Evolutionary conservation across 2,797 vertebrate species (phyloP).

Genomic region (Orientallactaga sibirica): DNA sequence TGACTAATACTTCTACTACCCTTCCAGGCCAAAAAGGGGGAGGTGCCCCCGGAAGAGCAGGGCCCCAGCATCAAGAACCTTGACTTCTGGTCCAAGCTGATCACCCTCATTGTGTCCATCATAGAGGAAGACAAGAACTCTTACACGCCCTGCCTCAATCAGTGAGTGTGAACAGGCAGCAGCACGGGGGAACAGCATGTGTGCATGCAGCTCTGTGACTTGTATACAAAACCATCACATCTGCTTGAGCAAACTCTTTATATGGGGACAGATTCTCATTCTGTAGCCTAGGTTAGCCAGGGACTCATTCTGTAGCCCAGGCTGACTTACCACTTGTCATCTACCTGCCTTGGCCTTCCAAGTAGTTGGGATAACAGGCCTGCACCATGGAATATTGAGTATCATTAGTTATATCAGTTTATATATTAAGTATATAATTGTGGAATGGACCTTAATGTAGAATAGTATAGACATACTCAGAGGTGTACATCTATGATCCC

Average conservation of each 20-base stretch:
- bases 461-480: background rate
- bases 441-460: background rate
- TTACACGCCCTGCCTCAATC: slow-evolving; percentile 98
- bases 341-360: background rate
- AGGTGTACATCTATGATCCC: too few species aligned
- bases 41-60: slow-evolving; percentile 97
- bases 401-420: background rate
- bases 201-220: background rate
- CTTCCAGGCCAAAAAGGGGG: slow-evolving; percentile 94
- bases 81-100: slow-evolving; percentile 99
- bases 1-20: background rate
- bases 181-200: background rate
- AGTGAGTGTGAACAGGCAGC: slow-evolving; percentile 89
- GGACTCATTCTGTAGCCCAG: background rate
- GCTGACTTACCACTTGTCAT: background rate
- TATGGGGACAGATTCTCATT: too few species aligned
- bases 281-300: background rate
- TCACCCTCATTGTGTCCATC: slow-evolving; percentile 99
- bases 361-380: background rate
- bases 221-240: background rate
- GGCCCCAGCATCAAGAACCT: slow-evolving; percentile 99
- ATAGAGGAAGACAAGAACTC: slow-evolving; percentile 99
- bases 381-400: background rate
- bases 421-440: background rate
- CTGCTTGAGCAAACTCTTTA: too few species aligned